Percentiles rank a stretch among this genome's conserved stretches.
phyloP scores from a whole-genome alignment of 2,888 invertebrate genomes.

The Galeopsomyia nigrocyanea region DNA sequence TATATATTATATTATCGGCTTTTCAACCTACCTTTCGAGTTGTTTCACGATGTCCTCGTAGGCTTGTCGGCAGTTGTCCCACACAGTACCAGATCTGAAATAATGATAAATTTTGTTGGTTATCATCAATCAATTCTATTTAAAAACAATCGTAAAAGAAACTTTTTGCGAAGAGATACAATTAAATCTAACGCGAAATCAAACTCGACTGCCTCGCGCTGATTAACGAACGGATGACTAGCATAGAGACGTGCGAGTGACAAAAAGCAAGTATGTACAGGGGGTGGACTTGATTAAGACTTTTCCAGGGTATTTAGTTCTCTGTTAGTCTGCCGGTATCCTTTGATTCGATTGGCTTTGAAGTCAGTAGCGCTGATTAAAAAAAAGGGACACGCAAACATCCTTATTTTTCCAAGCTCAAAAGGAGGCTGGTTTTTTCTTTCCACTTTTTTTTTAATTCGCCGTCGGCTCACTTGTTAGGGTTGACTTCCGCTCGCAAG shows the following conservation, averaged over 20 bases:
- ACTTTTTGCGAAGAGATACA: constrained; percentile 2
- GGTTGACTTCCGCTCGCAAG: constrained; percentile 12
- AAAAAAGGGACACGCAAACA: constrained; percentile 53
- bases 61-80: constrained; percentile 95
- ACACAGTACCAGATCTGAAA: constrained; percentile 73
- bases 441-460: constrained; percentile 24
- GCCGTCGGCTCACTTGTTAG: constrained; percentile 13
- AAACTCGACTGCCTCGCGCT: constrained; percentile 9
- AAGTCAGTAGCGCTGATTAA: constrained; percentile 65
- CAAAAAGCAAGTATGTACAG: constrained; percentile 4
- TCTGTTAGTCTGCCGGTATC: constrained; percentile 46
- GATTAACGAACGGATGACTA: constrained; percentile 51
- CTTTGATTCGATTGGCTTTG: constrained; percentile 65
- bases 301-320: constrained; percentile 50
- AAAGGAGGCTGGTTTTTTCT: constrained; percentile 26
- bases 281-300: constrained; percentile 56
- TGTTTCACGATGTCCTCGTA: constrained; percentile 97
- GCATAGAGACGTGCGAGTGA: constrained; percentile 31
- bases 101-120: constrained; percentile 45
- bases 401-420: constrained; percentile 12
- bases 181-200: background rate
- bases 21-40: constrained; percentile 85
- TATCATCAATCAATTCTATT: constrained; percentile 26
- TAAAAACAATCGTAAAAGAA: constrained; percentile 33
- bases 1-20: background rate